A percentile compares a stretch with the other conserved stretches of the same genome.
Conservation (phyloP, 2,797 vertebrate species). For the Salarias fasciatus region DNA sequence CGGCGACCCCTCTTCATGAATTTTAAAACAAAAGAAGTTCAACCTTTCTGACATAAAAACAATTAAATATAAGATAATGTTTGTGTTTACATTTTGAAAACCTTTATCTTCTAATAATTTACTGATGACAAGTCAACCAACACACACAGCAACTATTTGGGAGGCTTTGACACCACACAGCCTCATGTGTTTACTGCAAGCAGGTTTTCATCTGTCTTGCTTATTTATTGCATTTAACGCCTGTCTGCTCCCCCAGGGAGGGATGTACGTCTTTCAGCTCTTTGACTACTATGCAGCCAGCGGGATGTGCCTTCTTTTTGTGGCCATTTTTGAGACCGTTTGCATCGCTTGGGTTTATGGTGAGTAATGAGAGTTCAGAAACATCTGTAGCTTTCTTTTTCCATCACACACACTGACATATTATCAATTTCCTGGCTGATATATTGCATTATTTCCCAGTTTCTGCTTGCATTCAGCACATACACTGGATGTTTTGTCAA, state of each 20-base stretch:
- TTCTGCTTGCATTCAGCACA: too few species aligned
- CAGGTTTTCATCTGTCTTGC: not conserved
- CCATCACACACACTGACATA: too few species aligned
- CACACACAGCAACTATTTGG: not conserved
- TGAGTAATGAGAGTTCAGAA: conserved; percentile 71
- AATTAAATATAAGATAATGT: too few species aligned
- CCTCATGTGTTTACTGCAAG: not conserved
- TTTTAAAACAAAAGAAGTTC: too few species aligned
- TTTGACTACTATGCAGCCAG: conserved; percentile 98
- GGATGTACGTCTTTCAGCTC: conserved; percentile 97
- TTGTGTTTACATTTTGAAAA: too few species aligned
- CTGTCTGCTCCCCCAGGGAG: conserved; percentile 85
- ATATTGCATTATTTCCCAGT: too few species aligned
- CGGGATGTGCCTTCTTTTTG: conserved; percentile 95
- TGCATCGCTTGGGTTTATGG: conserved; percentile 96
- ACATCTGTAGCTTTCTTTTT: too few species aligned
- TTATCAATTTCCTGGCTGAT: too few species aligned
- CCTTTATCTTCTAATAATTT: too few species aligned
- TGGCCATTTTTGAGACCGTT: conserved; percentile 93
- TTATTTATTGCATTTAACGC: conserved; percentile 2
- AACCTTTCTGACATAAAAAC: too few species aligned
- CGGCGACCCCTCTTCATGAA: not conserved
- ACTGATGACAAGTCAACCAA: too few species aligned
- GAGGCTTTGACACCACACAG: not conserved
- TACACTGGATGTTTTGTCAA: too few species aligned